phyloP scores from a whole-genome alignment of 1,140 invertebrate genomes.

The Eubasilissa regina region DNA sequence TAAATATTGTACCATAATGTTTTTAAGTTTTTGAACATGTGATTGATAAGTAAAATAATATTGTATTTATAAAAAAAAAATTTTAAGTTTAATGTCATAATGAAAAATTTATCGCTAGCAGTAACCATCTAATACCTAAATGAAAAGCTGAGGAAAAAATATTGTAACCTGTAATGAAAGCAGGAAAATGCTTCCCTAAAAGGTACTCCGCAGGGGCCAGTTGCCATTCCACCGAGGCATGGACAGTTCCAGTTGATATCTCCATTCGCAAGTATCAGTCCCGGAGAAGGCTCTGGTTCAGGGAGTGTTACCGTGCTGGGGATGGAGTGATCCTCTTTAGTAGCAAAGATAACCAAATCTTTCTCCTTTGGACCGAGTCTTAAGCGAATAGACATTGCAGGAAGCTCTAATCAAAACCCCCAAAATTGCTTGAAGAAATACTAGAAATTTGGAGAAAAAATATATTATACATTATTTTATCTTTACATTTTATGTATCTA shows the following conservation, averaged over 20 bases:
- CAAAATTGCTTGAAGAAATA: too few relatives aligned
- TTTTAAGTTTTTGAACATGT: too few relatives aligned
- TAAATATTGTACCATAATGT: too few relatives aligned
- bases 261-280: conserved; percentile 89
- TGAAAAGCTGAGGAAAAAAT: background rate
- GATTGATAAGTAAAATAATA: too few relatives aligned
- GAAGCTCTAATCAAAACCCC: too few relatives aligned
- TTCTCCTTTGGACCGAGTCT: conserved; percentile 77
- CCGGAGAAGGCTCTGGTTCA: conserved; percentile 81
- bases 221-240: conserved; percentile 95
- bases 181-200: conserved; percentile 96
- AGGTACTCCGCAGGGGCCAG: conserved; percentile 93
- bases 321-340: conserved; percentile 83
- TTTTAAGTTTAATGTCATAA: too few relatives aligned
- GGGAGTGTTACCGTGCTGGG: conserved; percentile 83
- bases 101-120: too few relatives aligned
- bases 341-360: conserved; percentile 88
- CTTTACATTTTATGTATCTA: too few relatives aligned
- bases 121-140: background rate
- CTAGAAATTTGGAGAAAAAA: too few relatives aligned
- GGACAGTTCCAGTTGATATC: conserved; percentile 98
- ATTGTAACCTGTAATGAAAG: conserved; percentile 83
- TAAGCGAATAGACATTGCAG: conserved; percentile 69
- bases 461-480: too few relatives aligned
- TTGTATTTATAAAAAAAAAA: too few relatives aligned